Evolutionary conservation across 2,113 vertebrate genomes (phyloP).

Genomic region (Psilopsiagon aurifrons): DNA sequence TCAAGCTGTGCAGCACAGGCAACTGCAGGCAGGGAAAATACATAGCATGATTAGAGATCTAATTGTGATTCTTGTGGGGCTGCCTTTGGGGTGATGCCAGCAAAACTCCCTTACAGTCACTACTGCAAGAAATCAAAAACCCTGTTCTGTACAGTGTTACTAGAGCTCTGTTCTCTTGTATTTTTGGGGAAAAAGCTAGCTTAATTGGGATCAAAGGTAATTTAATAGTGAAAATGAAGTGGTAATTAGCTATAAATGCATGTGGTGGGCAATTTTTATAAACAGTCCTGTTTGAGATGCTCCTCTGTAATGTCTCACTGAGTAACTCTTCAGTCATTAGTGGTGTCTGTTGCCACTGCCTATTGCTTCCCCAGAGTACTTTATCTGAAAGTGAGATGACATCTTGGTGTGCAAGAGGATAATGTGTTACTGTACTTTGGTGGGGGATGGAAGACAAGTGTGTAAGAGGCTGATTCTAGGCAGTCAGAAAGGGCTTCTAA

Average conservation of each 20-base stretch:
- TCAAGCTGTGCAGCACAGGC: neutral
- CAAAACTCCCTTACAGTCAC: neutral
- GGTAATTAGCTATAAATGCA: neutral
- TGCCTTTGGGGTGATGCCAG: neutral
- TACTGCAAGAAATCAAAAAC: neutral
- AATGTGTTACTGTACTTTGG: neutral
- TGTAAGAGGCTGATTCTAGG: neutral
- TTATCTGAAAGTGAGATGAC: neutral
- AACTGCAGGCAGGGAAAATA: neutral
- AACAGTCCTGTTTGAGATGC: neutral
- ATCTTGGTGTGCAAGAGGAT: neutral
- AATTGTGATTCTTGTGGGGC: neutral
- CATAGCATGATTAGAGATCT: neutral
- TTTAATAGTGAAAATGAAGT: neutral
- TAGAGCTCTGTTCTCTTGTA: neutral
- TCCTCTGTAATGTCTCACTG: neutral
- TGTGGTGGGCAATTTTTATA: neutral
- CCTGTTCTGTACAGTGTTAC: fast-evolving
- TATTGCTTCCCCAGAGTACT: neutral
- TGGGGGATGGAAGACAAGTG: neutral
- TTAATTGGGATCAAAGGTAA: neutral
- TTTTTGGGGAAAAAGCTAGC: neutral
- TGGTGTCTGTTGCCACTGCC: neutral
- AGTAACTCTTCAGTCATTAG: neutral
- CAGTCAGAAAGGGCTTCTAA: neutral